Conservation (phyloP, 2,888 invertebrate genomes). For the Sinhomidia bicolor region DNA sequence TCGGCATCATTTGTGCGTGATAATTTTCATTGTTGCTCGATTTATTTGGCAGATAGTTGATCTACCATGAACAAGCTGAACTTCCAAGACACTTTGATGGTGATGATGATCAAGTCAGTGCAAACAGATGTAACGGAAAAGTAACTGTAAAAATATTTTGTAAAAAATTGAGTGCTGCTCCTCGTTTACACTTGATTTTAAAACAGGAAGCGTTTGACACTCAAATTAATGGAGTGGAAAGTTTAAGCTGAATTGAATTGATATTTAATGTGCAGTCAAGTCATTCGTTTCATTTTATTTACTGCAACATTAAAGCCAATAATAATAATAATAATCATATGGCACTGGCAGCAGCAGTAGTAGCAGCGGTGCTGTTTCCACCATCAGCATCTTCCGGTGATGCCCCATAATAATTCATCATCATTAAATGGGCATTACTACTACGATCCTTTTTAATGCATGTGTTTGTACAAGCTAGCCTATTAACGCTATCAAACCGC, state of each 20-base stretch:
- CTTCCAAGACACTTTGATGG: neutral
- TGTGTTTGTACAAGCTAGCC: slow-evolving; percentile 15
- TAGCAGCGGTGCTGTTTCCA: neutral
- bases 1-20: slow-evolving; percentile 24
- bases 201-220: slow-evolving; percentile 50
- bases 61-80: no score
- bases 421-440: slow-evolving; percentile 57
- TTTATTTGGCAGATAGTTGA: slow-evolving; percentile 18
- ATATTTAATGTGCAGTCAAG: slow-evolving; percentile 27
- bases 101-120: neutral
- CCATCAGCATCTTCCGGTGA: neutral
- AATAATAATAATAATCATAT: neutral
- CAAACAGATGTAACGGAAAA: neutral
- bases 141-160: neutral
- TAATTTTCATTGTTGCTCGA: slow-evolving; percentile 21
- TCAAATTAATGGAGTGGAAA: slow-evolving; percentile 56
- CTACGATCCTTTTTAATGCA: slow-evolving; percentile 38
- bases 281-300: neutral
- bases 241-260: slow-evolving; percentile 40
- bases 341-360: neutral
- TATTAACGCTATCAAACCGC: slow-evolving; percentile 25
- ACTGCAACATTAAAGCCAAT: neutral
- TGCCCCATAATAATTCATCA: slow-evolving; percentile 25
- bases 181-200: slow-evolving; percentile 2
- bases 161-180: neutral